Conservation (phyloP, 2,113 vertebrate species). For the Hemiprocne comata region DNA sequence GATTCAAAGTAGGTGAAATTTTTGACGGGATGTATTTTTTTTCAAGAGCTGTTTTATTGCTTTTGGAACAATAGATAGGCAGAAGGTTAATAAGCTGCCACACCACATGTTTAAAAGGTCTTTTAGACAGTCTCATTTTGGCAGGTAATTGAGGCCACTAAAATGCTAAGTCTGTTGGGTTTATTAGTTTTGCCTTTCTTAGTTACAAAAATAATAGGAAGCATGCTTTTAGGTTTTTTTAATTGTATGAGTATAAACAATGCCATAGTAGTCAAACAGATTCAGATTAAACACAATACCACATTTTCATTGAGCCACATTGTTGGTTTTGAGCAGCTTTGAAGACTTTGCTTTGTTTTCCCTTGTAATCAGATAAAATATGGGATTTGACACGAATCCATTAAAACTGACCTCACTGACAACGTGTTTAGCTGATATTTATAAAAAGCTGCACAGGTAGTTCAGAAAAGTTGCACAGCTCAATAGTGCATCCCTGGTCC, state of each 20-base stretch:
- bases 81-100: not conserved
- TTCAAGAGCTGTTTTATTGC: not conserved
- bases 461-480: not conserved
- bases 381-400: not conserved
- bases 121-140: not conserved
- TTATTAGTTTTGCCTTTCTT: not conserved
- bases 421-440: not conserved
- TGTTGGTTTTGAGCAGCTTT: not conserved
- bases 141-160: not conserved
- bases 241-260: not conserved
- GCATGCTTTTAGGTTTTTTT: not conserved
- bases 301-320: not conserved
- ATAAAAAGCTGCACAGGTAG: not conserved
- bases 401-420: not conserved
- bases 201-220: not conserved
- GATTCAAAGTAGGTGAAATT: not conserved
- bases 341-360: not conserved
- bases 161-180: not conserved
- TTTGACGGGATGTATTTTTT: not conserved
- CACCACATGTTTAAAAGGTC: not conserved
- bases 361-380: not conserved
- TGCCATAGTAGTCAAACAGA: not conserved
- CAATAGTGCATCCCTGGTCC: not conserved
- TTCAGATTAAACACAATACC: not conserved
- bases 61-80: not conserved